Conservation (phyloP, 2,888 invertebrate genomes). For the Drosophila histrio region DNA sequence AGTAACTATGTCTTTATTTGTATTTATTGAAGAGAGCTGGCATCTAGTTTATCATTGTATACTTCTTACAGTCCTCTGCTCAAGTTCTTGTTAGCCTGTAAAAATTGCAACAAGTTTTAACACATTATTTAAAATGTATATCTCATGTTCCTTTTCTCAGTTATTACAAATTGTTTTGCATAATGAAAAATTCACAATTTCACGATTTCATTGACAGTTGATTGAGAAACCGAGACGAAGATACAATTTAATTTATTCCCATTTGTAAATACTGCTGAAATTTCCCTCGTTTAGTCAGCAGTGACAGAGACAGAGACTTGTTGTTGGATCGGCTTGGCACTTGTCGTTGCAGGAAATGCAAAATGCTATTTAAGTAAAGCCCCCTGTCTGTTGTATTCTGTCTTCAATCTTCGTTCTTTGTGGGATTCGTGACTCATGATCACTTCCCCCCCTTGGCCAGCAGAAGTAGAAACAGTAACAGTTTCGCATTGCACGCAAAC, state of each 20-base stretch:
- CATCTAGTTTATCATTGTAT: no score
- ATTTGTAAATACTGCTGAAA: not conserved
- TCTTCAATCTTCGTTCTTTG: slow-evolving; percentile 13
- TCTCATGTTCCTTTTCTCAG: no score
- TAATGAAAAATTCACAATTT: no score
- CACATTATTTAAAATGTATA: not conserved
- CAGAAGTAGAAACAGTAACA: slow-evolving; percentile 9
- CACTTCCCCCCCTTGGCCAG: not conserved
- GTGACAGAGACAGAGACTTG: not conserved
- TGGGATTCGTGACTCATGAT: slow-evolving; percentile 63
- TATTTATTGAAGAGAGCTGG: no score
- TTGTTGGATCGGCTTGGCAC: slow-evolving; percentile 30
- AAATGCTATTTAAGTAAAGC: slow-evolving; percentile 63
- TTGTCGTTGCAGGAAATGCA: slow-evolving; percentile 71
- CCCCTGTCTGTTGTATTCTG: not conserved
- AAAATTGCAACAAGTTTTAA: no score
- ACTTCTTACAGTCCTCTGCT: no score
- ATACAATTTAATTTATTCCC: not conserved
- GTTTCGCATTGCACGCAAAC: slow-evolving; percentile 44
- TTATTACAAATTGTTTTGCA: no score
- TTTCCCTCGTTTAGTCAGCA: slow-evolving; percentile 30
- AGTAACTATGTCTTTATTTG: no score
- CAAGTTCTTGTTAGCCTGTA: no score
- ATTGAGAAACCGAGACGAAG: not conserved
- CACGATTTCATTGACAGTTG: no score